phyloP scores from a whole-genome alignment of 2,888 invertebrate species.

The Coecobrya sp. region DNA sequence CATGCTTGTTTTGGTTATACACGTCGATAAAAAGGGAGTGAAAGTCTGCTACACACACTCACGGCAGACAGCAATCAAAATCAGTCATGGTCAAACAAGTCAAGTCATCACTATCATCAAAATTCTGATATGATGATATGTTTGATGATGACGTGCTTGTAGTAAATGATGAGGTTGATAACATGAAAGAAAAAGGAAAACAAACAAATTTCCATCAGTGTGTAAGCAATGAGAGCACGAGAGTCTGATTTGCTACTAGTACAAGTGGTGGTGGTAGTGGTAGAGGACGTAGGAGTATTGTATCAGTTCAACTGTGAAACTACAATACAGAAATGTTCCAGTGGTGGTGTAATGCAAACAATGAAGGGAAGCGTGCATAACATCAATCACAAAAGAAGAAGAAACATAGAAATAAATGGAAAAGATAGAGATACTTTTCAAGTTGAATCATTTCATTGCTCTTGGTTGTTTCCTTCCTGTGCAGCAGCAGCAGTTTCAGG shows the following conservation, averaged over 20 bases:
- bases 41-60: neutral
- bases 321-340: neutral
- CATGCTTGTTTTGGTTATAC: neutral
- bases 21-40: neutral
- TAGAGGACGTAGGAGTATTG: neutral
- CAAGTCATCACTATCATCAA: slow-evolving; percentile 23
- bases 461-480: slow-evolving; percentile 60
- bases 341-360: slow-evolving; percentile 21
- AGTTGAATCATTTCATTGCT: slow-evolving; percentile 55
- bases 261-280: neutral
- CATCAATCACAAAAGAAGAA: slow-evolving; percentile 51
- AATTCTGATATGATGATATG: slow-evolving; percentile 40
- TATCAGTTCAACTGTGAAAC: neutral
- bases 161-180: slow-evolving; percentile 10
- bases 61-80: slow-evolving; percentile 38
- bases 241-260: neutral
- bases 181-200: slow-evolving; percentile 56
- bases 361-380: slow-evolving; percentile 32
- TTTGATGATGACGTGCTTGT: slow-evolving; percentile 45
- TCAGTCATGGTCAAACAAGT: slow-evolving; percentile 63
- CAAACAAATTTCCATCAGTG: slow-evolving; percentile 64
- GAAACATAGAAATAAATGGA: slow-evolving; percentile 34
- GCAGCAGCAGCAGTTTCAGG: slow-evolving; percentile 20
- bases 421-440: slow-evolving; percentile 41
- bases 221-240: neutral